Conservation (phyloP, 2,888 invertebrate genomes). For the Pantelozetes paolii region DNA sequence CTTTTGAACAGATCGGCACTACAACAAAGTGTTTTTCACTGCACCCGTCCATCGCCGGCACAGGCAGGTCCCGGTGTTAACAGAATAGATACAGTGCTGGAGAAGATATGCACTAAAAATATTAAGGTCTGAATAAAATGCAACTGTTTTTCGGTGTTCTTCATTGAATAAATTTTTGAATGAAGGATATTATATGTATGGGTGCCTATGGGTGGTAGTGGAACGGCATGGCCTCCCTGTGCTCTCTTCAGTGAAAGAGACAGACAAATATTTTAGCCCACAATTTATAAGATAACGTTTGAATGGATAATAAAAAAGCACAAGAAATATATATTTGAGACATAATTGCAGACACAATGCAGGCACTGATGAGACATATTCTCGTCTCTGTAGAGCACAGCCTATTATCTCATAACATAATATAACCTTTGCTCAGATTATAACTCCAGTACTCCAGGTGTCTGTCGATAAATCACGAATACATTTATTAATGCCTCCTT, state of each 20-base stretch:
- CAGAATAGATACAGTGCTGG: not conserved
- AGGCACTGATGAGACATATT: constrained; percentile 6
- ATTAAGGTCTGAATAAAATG: constrained; percentile 5
- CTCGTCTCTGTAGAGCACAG: not conserved
- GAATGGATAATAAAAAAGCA: not conserved
- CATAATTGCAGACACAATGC: constrained; percentile 11
- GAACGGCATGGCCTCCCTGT: not conserved
- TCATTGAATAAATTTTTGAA: constrained; percentile 10
- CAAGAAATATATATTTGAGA: constrained; percentile 1
- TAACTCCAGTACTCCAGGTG: not conserved
- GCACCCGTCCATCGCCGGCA: constrained; percentile 8
- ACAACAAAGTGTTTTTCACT: not conserved
- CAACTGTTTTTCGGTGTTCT: constrained; percentile 11
- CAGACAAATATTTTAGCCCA: not conserved
- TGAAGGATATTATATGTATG: constrained; percentile 9
- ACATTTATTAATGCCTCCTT: constrained; percentile 21
- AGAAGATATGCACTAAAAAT: constrained; percentile 24
- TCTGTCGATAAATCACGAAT: constrained; percentile 26
- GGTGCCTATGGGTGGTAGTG: constrained; percentile 18
- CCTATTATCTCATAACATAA: constrained; percentile 12
- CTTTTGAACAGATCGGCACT: not conserved
- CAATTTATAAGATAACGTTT: not conserved
- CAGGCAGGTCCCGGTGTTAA: not conserved
- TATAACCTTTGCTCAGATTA: not conserved
- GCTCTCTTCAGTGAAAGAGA: not conserved